Base-by-base conservation (phyloP, 2,888 invertebrate species). In the Slavum lentiscoides region DNA sequence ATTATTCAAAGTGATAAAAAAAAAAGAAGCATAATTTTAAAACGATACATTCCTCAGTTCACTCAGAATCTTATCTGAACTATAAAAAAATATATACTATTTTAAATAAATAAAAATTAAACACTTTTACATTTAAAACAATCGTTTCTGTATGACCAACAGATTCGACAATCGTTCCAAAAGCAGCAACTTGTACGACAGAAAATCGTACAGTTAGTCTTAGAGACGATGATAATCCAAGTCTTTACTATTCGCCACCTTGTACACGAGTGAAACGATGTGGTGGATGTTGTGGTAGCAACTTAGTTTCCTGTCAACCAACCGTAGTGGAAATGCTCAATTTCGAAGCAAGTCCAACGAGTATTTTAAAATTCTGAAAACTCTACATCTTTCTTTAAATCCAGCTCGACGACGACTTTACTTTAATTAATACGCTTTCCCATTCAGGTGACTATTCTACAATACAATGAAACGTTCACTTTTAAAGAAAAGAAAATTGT, bases 221-320 rank as follows among this genome's bases (percentile, higher is more conserved):
- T 37, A 86, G 85, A 37, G 81, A 83, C 3, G 73, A 77, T 7
- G 83, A 84, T 21, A 89, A 91, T 84, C 88, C 90, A 0, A 88
- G 88, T 82, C 85, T 87, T 8, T 85, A 90, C 37, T 91, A 89
- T 85, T 89, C 89, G 84, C 93, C 93, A 0, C 86, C 89, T 49
- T 93, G 93, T 85, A 91, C 91, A 11, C 86, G 91, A 75, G 87
- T 93, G 8, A 89, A 90, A 82, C 88, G 91, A 82, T 93, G 93
- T 85, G 90, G 91, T 7, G 93, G 93, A 11, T 93, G 93, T 85
- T 93, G 93, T 84, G 87, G 87, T 2, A 88, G 89, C 82, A 87
- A 88, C 23, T 87, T 91, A 74, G 86, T 91, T n/a, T 87, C 89
- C 39, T 93, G 93, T 85, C 90, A 91, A 85, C 91, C 93, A 0